Base-by-base conservation (phyloP, 2,113 vertebrate species). In the Rissa tridactyla region DNA sequence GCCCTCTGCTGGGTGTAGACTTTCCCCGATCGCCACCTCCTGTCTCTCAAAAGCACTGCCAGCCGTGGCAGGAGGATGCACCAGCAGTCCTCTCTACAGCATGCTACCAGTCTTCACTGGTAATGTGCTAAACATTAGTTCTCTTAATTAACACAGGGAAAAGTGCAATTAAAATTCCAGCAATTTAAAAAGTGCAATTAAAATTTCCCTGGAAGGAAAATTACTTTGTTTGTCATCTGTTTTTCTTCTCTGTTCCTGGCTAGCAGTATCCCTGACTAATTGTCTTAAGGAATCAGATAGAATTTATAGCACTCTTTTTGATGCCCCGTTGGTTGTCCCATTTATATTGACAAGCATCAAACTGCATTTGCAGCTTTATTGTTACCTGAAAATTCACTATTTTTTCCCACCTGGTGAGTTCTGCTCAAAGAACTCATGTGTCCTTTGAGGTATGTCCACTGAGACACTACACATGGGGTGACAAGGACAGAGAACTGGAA, bases 11-110 rank as follows among this genome's bases (percentile, higher is more conserved):
- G 57, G 21, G 15, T 29, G 8, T 49, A 60, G 36, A 8, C 75
- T 55, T 46, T 22, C 5, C 32, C 90, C 0, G 2, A 30, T n/a
- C 4, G 15, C 72, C 82, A 81, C 60, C 68, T 70, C 0, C 5
- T 36, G 64, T 75, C n/a, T 66, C 64, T 69, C 2, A 2, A 66
- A 73, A 65, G 66, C 32, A n/a, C 42, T 58, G 68, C 27, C 68
- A 80, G 64, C 32, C 25, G 14, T 13, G 27, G 40, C 51, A 78
- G 65, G 46, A 66, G 32, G 36, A 38, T 86, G 44, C 68, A 61
- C n/a, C n/a, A 64, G 6, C 11, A 77, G 34, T 19, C 18, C 14
- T 55, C 62, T 36, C 54, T 19, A 57, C 20, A 42, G 20, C 30
- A 34, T 0, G 1, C 26, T 21, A 58, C 42, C 69, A 38, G 14